Evolutionary conservation across 2,113 vertebrate genomes (phyloP).

Genomic region (Prietella phreatophila): DNA sequence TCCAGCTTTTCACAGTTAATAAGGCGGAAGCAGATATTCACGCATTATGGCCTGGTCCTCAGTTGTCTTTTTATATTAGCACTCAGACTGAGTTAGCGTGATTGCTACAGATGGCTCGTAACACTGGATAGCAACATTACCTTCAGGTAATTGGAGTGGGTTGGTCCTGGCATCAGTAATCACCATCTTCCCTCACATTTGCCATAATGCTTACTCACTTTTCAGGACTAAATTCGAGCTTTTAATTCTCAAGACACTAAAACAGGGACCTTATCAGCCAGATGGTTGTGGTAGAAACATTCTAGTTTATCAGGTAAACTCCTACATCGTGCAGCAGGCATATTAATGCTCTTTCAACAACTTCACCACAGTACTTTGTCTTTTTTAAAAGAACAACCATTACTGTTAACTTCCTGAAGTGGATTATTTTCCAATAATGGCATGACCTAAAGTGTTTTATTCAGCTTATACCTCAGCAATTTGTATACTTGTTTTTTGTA

Average conservation of each 20-base stretch:
- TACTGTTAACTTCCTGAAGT: too few relatives aligned
- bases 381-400: too few relatives aligned
- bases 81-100: neutral
- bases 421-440: neutral
- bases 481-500: too few relatives aligned
- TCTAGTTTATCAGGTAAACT: neutral
- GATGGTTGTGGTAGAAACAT: conserved; percentile 9
- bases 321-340: neutral
- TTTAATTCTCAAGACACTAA: neutral
- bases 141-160: conserved; percentile 12
- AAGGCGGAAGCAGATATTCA: neutral
- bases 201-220: neutral
- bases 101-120: conserved; percentile 24
- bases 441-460: neutral
- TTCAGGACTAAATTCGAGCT: neutral
- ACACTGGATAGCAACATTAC: conserved; percentile 7
- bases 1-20: neutral
- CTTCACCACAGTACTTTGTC: too few relatives aligned
- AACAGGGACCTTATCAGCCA: conserved; percentile 3
- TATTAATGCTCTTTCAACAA: neutral
- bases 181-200: neutral
- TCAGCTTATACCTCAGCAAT: neutral
- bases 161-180: conserved; percentile 13
- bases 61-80: neutral
- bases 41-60: neutral